These are phyloP conservation scores for Pocota personata DNA, from an alignment of 2,888 invertebrate species.

Conservation along the genomic window DNA sequence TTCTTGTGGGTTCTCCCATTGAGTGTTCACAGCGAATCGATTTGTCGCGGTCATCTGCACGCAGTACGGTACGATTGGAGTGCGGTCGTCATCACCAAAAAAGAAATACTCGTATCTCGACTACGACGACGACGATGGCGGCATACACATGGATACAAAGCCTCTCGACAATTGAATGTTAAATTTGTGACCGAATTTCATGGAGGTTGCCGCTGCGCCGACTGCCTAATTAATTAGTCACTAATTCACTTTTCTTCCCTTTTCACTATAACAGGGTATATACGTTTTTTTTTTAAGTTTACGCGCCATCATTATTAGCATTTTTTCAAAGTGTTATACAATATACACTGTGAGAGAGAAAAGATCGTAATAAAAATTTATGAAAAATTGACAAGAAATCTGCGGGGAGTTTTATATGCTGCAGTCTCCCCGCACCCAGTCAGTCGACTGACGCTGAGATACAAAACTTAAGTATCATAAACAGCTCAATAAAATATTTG, in stretches of 20 bases:
- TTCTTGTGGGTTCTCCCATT: slow-evolving; percentile 59
- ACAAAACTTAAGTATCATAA: slow-evolving; percentile 66
- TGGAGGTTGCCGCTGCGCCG: slow-evolving; percentile 48
- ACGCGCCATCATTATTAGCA: slow-evolving; percentile 61
- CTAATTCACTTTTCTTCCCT: slow-evolving; percentile 67
- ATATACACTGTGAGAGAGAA: neutral
- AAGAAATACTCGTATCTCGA: slow-evolving; percentile 14
- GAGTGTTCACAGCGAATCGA: slow-evolving; percentile 47
- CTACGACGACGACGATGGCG: no score
- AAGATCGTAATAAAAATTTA: slow-evolving; percentile 63
- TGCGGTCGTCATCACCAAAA: slow-evolving; percentile 42
- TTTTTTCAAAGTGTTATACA: slow-evolving; percentile 43
- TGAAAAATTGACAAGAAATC: slow-evolving; percentile 69
- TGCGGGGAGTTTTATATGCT: slow-evolving; percentile 61
- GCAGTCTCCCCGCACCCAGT: neutral
- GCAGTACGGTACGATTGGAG: slow-evolving; percentile 15
- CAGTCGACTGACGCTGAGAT: slow-evolving; percentile 9
- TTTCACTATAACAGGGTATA: neutral
- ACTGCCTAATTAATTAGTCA: slow-evolving; percentile 73
- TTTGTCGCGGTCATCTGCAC: slow-evolving; percentile 67
- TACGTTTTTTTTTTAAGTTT: slow-evolving; percentile 2
- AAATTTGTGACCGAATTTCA: slow-evolving; percentile 69
- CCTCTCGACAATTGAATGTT: slow-evolving; percentile 56
- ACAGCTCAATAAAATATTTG: slow-evolving; percentile 74
- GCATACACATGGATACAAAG: neutral